Evolutionary conservation across 1,140 invertebrate species (phyloP).

Genomic region (Eriocheir sinensis): DNA sequence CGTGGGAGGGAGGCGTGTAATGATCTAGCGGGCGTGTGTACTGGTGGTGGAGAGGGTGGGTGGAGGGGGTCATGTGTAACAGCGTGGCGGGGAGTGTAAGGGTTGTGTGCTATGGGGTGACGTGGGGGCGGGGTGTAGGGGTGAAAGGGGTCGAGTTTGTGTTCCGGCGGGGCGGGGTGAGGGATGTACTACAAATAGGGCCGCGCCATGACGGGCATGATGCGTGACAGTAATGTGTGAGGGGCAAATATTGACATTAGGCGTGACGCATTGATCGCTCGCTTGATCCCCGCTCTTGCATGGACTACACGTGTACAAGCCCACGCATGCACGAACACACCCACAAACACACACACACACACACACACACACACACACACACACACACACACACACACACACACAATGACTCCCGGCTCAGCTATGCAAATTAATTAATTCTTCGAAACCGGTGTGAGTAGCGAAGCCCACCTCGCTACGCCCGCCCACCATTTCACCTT

Average conservation of each 20-base stretch:
- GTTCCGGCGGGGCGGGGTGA: slow-evolving; percentile 26
- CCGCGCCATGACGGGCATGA: background rate
- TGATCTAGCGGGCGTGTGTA: too few relatives aligned
- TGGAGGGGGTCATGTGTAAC: background rate
- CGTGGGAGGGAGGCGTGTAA: too few relatives aligned
- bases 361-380: slow-evolving; percentile 58
- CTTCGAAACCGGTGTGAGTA: background rate
- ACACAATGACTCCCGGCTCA: background rate
- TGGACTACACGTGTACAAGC: background rate
- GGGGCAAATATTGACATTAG: slow-evolving; percentile 58
- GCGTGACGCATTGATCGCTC: slow-evolving; percentile 59
- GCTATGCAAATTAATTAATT: background rate
- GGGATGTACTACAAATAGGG: background rate
- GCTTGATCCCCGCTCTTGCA: background rate
- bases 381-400: slow-evolving; percentile 61
- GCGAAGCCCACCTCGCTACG: background rate
- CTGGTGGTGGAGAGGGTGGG: background rate
- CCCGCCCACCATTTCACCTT: too few relatives aligned
- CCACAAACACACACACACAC: slow-evolving; percentile 46
- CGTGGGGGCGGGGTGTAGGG: background rate
- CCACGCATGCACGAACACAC: slow-evolving; percentile 33
- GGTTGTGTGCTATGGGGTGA: background rate
- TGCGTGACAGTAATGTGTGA: slow-evolving; percentile 49
- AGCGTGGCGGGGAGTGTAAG: background rate
- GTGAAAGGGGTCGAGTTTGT: background rate